Conservation (phyloP, 2,888 invertebrate species). For the Cyclophora albipunctata region DNA sequence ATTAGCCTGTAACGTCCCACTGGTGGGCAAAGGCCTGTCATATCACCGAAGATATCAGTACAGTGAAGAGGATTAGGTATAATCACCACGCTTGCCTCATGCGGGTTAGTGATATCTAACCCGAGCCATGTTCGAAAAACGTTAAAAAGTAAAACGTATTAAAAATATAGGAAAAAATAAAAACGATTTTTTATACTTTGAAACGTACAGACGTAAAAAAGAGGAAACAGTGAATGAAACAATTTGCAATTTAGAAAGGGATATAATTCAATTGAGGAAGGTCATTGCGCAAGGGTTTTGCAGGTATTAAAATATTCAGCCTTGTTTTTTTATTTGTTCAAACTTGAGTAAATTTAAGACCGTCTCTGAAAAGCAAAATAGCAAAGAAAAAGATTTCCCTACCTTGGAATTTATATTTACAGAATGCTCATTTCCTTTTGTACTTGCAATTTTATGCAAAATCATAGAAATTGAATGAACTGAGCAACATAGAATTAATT, state of each 20-base stretch:
- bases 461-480: neutral
- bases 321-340: constrained; percentile 35
- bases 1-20: no score
- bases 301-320: constrained; percentile 46
- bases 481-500: neutral
- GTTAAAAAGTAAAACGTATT: no score
- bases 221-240: constrained; percentile 27
- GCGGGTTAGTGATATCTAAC: no score
- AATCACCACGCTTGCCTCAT: no score
- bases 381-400: neutral
- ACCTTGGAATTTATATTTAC: no score
- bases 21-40: no score
- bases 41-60: no score
- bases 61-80: no score
- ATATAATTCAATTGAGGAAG: constrained; percentile 43
- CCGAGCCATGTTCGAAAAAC: no score
- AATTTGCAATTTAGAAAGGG: constrained; percentile 46
- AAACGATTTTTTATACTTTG: no score
- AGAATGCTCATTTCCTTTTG: no score
- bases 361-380: constrained; percentile 1
- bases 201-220: neutral
- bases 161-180: no score
- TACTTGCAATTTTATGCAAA: constrained; percentile 4
- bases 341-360: constrained; percentile 22
- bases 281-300: constrained; percentile 29